Percentiles rank a stretch among this genome's conserved stretches.
These are phyloP conservation scores for Latrodectus hesperus DNA, from an alignment of 2,888 invertebrate genomes.

Conservation along the genomic window DNA sequence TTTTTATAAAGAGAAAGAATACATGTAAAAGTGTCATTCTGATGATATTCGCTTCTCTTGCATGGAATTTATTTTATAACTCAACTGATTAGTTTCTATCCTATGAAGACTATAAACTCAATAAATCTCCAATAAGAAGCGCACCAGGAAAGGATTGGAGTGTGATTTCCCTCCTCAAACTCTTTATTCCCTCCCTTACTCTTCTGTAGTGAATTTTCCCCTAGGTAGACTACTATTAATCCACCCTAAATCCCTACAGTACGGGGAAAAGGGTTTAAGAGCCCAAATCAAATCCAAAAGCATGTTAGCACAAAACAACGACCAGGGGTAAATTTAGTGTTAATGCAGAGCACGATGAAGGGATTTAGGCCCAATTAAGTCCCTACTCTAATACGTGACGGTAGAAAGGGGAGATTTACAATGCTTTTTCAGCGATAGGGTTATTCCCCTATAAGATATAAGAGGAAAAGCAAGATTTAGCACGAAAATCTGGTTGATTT, in stretches of 20 bases:
- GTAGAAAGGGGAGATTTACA: not conserved
- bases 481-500: too few relatives aligned
- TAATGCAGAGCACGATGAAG: constrained; percentile 27
- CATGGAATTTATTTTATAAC: too few relatives aligned
- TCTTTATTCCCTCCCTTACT: too few relatives aligned
- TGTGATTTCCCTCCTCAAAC: too few relatives aligned
- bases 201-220: too few relatives aligned
- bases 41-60: too few relatives aligned
- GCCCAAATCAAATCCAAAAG: constrained; percentile 48
- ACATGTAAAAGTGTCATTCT: too few relatives aligned
- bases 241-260: constrained; percentile 32
- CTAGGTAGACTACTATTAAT: constrained; percentile 28
- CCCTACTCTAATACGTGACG: constrained; percentile 42
- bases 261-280: constrained; percentile 40
- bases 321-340: constrained; percentile 23
- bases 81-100: too few relatives aligned
- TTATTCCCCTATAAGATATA: too few relatives aligned
- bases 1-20: too few relatives aligned
- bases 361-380: constrained; percentile 63
- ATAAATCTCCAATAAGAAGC: not conserved
- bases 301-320: constrained; percentile 20
- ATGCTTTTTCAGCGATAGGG: not conserved
- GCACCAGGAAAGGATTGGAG: not conserved
- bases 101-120: not conserved
- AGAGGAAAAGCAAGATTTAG: too few relatives aligned